These are phyloP conservation scores for Brachionus asplanchnoidis DNA, from an alignment of 1,140 invertebrate species.

Conservation along the genomic window DNA sequence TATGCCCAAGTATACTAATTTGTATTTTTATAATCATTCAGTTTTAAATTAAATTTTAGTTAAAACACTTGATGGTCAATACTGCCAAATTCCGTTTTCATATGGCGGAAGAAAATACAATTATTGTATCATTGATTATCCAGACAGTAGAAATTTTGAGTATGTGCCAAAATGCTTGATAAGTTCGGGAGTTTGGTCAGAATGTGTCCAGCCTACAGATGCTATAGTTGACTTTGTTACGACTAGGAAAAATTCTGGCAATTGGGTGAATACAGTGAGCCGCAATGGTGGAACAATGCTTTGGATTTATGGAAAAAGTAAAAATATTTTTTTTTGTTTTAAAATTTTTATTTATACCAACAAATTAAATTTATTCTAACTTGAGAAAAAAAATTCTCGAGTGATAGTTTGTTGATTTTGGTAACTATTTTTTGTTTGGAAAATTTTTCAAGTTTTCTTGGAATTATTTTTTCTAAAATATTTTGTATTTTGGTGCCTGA, in stretches of 20 bases:
- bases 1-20: not conserved
- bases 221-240: not conserved
- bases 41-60: not conserved
- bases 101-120: not conserved
- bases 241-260: not conserved
- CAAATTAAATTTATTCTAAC: too few species aligned
- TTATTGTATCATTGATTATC: not conserved
- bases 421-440: too few species aligned
- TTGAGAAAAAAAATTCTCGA: too few species aligned
- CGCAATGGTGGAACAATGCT: constrained; percentile 5
- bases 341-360: not conserved
- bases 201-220: not conserved
- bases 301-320: constrained; percentile 29
- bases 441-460: too few species aligned
- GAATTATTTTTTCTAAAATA: too few species aligned
- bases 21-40: not conserved
- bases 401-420: too few species aligned
- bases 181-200: not conserved
- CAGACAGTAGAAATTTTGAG: not conserved
- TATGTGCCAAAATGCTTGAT: not conserved
- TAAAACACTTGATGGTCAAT: not conserved
- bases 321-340: not conserved
- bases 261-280: not conserved
- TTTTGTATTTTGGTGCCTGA: too few species aligned
- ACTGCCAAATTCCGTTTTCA: not conserved